Evolutionary conservation across 1,140 invertebrate genomes (phyloP), one percentile per base, ranked within the genome.

Genomic region (Drosophila mayri): DNA sequence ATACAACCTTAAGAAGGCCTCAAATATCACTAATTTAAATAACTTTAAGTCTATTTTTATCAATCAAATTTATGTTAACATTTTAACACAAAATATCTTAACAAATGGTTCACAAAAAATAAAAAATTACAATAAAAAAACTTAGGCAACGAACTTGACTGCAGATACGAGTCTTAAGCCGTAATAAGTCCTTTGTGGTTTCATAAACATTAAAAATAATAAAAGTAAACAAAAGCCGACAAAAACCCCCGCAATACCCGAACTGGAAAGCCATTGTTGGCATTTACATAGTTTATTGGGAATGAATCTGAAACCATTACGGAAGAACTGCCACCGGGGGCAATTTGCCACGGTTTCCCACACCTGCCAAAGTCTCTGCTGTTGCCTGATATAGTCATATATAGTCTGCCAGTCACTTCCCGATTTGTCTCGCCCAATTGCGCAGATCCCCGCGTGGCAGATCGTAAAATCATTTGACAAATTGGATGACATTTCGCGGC

Each of bases 381-480:
- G 10, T 8, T 14, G 43, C 12, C 43, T 3, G 20, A 14, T 12
- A 25, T 25, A 25, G 25, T 25, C 25, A 25, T 25, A 43, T 43
- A 43, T 2, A 32, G 49, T 52, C 32, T 9, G 32, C 9, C 46
- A 9, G 41, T 54, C 47, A 64, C 38, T 70, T 46, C n/a, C 61
- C 61, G 18, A 38, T 67, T 47, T 3, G 62, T 16, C 20, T 57
- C 47, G 30, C 25, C 47, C 46, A 62, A 47, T 74, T 62, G 54
- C 57, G 46, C 47, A 11, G 25, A 20, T 46, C 40, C 28, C 2
- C 38, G 16, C 8, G 18, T 16, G 30, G 54, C 35, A 18, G 78
- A 81, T 81, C 63, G 72, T 80, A 43, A 82, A 61, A 60, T 74
- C 52, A 74, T 64, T 73, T 82, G 79, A 75, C 71, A 75, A 75